These are phyloP conservation scores for Smutsia gigantea DNA, from an alignment of 2,797 vertebrate genomes.

Conservation along the genomic window DNA sequence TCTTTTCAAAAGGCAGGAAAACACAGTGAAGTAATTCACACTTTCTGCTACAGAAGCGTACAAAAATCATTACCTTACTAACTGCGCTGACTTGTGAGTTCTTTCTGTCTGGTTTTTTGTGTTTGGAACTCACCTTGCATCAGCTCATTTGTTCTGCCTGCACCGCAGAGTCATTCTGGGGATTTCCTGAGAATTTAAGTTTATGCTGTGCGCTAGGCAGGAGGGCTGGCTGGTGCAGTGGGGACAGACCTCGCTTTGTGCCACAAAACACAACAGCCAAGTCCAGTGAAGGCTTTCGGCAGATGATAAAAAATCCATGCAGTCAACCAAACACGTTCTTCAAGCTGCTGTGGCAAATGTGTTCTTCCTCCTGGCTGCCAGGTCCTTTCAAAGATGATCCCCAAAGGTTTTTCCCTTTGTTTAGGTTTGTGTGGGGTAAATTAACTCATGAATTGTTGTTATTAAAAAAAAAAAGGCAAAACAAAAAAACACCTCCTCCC, in stretches of 20 bases:
- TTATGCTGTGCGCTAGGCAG: background rate
- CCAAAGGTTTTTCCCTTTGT: constrained; percentile 59
- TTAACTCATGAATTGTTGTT: constrained; percentile 57
- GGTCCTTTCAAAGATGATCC: background rate
- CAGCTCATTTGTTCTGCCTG: background rate
- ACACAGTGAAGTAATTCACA: background rate
- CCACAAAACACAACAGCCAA: background rate
- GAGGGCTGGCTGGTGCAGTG: rapidly evolving
- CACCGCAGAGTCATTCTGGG: rapidly evolving
- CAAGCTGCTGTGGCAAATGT: background rate
- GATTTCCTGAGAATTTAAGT: background rate
- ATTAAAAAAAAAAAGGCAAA: constrained; percentile 17
- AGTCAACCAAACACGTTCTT: background rate
- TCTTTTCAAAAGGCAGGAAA: background rate
- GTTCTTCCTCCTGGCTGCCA: constrained; percentile 22
- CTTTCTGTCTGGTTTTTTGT: background rate
- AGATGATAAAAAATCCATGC: background rate
- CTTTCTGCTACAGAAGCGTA: background rate
- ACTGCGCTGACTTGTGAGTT: background rate
- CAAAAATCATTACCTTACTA: background rate
- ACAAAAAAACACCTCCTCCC: background rate
- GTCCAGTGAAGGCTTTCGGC: background rate
- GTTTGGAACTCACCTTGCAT: background rate
- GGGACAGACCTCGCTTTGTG: background rate
- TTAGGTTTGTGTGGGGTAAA: constrained; percentile 38